Conservation (phyloP, 2,888 invertebrate species). For the Drosophila monieri region DNA sequence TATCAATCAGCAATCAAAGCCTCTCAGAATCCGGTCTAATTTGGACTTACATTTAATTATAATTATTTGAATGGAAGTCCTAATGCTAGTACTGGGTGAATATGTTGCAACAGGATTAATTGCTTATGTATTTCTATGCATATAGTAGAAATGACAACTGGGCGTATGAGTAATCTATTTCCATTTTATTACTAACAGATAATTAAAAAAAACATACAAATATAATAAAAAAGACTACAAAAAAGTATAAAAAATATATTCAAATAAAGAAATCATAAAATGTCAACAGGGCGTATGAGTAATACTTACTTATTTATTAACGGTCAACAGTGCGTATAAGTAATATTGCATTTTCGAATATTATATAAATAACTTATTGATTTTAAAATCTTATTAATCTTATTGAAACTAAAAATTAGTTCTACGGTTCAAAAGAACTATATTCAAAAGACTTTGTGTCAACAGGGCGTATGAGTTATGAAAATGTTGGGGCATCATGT, state of each 20-base stretch:
- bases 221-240: neutral
- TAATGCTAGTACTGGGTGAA: neutral
- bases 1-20: slow-evolving; percentile 36
- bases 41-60: slow-evolving; percentile 3
- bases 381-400: too few relatives aligned
- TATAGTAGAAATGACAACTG: neutral
- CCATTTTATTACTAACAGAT: neutral
- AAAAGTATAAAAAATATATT: neutral
- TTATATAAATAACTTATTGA: too few relatives aligned
- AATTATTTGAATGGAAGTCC: slow-evolving; percentile 13
- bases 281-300: neutral
- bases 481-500: too few relatives aligned
- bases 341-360: too few relatives aligned
- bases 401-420: neutral
- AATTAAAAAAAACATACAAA: neutral
- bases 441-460: too few relatives aligned
- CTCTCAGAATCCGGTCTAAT: neutral
- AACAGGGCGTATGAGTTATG: slow-evolving; percentile 2
- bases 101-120: neutral
- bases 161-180: neutral
- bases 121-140: neutral
- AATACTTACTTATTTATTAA: neutral
- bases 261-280: neutral
- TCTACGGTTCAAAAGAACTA: too few relatives aligned
- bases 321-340: too few relatives aligned